These are phyloP conservation scores for Mola mola DNA, from an alignment of 2,113 vertebrate genomes.

Conservation along the genomic window DNA sequence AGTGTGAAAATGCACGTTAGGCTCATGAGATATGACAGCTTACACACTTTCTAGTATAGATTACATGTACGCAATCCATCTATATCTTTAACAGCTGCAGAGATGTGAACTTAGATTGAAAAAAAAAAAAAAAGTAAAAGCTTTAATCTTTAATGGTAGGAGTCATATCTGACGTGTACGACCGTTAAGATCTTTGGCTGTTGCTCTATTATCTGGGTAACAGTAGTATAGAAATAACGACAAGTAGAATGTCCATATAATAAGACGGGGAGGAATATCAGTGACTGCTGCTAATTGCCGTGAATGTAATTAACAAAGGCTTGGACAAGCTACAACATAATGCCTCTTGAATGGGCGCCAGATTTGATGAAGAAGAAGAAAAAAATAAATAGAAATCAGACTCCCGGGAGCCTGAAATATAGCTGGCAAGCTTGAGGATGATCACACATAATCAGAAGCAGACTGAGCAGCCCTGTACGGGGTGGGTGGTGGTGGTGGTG, in stretches of 20 bases:
- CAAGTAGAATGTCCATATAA: too few species aligned
- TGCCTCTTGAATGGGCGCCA: conserved; percentile 69
- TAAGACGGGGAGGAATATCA: too few species aligned
- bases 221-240: too few species aligned
- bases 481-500: conserved; percentile 11
- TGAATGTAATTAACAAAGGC: conserved; percentile 65
- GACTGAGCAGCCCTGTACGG: conserved; percentile 63
- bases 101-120: too few species aligned
- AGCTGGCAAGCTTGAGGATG: conserved; percentile 71
- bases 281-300: conserved; percentile 41
- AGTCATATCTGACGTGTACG: too few species aligned
- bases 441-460: conserved; percentile 81
- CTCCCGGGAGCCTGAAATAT: conserved; percentile 66
- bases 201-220: too few species aligned
- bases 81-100: too few species aligned
- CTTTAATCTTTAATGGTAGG: too few species aligned
- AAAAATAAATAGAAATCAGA: conserved; percentile 38
- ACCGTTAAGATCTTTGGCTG: too few species aligned
- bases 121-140: too few species aligned
- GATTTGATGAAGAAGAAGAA: conserved; percentile 39
- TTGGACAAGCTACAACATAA: conserved; percentile 68
- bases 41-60: too few species aligned
- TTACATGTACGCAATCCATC: too few species aligned
- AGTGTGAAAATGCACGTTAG: conserved; percentile 25
- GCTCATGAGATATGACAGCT: background rate